A percentile compares a stretch with the other conserved stretches of the same genome.
Evolutionary conservation across 2,797 vertebrate species (phyloP).

Genomic region (Ceyx erithaca): DNA sequence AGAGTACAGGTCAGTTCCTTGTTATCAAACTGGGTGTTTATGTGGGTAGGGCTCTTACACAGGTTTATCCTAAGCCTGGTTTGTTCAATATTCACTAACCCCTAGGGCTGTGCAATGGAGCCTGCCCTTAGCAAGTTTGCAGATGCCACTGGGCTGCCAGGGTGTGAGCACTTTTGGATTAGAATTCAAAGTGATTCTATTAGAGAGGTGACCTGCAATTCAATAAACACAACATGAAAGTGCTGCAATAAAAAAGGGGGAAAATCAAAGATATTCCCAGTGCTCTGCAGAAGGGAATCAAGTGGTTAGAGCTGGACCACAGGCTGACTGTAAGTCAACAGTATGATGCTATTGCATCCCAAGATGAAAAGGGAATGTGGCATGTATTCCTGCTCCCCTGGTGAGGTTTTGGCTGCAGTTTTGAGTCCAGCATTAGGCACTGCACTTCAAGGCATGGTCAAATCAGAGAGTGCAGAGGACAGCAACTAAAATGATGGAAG

Average conservation of each 20-base stretch:
- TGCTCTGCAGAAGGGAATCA: not conserved
- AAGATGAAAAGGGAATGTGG: fast-evolving
- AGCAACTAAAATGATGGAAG: conserved; percentile 63
- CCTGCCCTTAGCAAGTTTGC: not conserved
- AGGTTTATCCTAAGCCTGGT: not conserved
- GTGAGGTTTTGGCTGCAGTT: not conserved
- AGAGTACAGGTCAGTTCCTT: not conserved
- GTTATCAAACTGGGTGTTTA: not conserved
- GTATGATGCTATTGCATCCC: not conserved
- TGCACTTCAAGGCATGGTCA: not conserved
- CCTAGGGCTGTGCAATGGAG: not conserved
- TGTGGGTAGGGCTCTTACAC: not conserved
- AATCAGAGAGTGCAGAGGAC: conserved; percentile 19
- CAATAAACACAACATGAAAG: not conserved
- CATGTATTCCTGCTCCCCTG: not conserved
- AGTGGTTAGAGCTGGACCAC: not conserved
- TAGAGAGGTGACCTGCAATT: not conserved
- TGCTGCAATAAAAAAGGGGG: not conserved
- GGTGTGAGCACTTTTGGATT: not conserved
- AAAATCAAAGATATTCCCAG: not conserved
- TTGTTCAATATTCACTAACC: conserved; percentile 23
- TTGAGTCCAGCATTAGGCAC: not conserved
- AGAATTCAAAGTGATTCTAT: not conserved
- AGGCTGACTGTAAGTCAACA: not conserved
- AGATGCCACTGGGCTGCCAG: not conserved